Conservation (phyloP, 2,888 invertebrate species). For the Dryococelus australis region DNA sequence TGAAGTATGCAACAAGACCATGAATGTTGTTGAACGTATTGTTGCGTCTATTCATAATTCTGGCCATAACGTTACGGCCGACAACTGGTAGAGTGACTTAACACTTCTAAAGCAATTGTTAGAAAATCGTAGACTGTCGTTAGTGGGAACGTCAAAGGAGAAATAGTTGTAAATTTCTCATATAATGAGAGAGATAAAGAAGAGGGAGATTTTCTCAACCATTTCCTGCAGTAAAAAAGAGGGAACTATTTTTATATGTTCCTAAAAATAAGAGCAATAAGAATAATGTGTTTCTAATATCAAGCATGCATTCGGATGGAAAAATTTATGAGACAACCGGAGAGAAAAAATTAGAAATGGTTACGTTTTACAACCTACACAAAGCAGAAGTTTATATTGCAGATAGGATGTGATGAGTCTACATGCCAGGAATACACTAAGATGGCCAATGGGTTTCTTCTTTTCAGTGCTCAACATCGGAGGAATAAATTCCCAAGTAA, state of each 20-base stretch:
- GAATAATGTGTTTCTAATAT: slow-evolving; percentile 42
- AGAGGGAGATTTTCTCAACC: slow-evolving; percentile 37
- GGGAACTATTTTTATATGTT: slow-evolving; percentile 41
- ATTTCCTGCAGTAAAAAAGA: slow-evolving; percentile 44
- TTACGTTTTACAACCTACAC: slow-evolving; percentile 41
- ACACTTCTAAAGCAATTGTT: slow-evolving; percentile 41
- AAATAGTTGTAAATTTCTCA: slow-evolving; percentile 46
- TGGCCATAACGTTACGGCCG: slow-evolving; percentile 28
- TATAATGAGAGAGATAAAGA: slow-evolving; percentile 41
- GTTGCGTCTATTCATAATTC: slow-evolving; percentile 18
- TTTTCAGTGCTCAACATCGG: slow-evolving; percentile 44
- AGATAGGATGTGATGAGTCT: slow-evolving; percentile 27
- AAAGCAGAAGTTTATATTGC: slow-evolving; percentile 43
- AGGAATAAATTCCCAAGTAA: slow-evolving; percentile 42
- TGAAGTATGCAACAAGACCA: background rate
- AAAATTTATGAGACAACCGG: slow-evolving; percentile 42
- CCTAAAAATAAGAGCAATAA: slow-evolving; percentile 39
- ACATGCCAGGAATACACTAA: slow-evolving; percentile 38
- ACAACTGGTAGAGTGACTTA: slow-evolving; percentile 11
- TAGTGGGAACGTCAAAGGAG: slow-evolving; percentile 46
- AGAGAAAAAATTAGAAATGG: slow-evolving; percentile 43
- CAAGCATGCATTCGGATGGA: slow-evolving; percentile 41
- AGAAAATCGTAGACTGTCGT: slow-evolving; percentile 41
- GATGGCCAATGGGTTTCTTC: slow-evolving; percentile 46
- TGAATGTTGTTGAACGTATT: slow-evolving; percentile 29